Conservation (phyloP, 2,797 vertebrate species). For the Mus spretus region DNA sequence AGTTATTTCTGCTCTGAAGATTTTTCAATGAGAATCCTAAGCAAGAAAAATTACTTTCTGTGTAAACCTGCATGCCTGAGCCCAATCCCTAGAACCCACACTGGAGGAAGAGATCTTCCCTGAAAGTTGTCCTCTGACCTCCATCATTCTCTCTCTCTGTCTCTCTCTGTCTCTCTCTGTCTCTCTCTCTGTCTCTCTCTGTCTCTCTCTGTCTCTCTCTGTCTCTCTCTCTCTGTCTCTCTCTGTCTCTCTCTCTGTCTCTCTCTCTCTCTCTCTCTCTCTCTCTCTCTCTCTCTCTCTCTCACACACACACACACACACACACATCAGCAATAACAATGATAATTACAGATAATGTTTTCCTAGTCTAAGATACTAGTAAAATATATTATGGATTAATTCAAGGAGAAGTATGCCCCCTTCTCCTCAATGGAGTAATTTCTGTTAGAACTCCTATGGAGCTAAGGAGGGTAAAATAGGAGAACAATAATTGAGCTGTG, state of each 20-base stretch:
- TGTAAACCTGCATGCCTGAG: not conserved
- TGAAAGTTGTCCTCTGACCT: not conserved
- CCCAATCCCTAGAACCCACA: not conserved
- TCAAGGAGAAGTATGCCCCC: not conserved
- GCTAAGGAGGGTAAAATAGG: not conserved
- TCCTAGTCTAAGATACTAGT: not conserved
- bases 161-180: not conserved
- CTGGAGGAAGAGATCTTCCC: not conserved
- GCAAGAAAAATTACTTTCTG: not conserved
- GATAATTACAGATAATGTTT: slow-evolving; percentile 4
- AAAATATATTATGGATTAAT: slow-evolving; percentile 34
- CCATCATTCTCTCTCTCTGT: not conserved
- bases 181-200: too few relatives aligned
- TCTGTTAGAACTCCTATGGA: not conserved
- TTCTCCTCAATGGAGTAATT: slow-evolving; percentile 14
- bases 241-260: too few relatives aligned
- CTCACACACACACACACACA: not conserved
- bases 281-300: not conserved
- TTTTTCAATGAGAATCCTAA: not conserved
- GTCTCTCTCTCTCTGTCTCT: not conserved
- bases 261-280: not conserved
- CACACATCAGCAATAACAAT: not conserved
- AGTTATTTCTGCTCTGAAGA: not conserved
- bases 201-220: too few relatives aligned
- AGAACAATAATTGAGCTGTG: not conserved